Evolutionary conservation across 2,113 vertebrate genomes (phyloP).

Genomic region (Chinchilla lanigera): DNA sequence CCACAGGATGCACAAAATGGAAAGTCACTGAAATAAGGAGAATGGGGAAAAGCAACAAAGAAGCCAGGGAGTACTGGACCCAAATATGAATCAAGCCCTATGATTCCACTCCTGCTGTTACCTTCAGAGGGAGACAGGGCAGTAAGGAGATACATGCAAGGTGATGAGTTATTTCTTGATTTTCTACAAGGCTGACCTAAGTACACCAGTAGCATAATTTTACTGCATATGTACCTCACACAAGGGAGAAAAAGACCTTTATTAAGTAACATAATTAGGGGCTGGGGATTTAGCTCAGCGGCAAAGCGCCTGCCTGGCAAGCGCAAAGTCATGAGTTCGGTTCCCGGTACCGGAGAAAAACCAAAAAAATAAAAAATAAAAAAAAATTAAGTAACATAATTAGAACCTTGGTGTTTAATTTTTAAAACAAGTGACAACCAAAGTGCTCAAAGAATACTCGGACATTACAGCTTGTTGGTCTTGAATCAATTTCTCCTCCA

Average conservation of each 20-base stretch:
- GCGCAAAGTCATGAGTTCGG: no score
- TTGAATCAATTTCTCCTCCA: neutral
- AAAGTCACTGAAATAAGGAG: neutral
- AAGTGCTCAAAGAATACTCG: no score
- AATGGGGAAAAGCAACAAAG: neutral
- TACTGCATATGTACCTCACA: fast-evolving
- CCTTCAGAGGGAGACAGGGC: no score
- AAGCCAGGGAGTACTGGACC: fast-evolving
- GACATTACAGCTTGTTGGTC: neutral
- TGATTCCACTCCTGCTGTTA: neutral
- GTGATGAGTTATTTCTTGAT: neutral
- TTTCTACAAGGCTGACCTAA: neutral
- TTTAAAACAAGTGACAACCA: neutral
- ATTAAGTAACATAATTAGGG: fast-evolving
- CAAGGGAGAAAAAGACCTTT: neutral
- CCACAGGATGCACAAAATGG: fast-evolving
- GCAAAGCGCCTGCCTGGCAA: no score
- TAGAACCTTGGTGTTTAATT: neutral
- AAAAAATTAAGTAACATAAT: fast-evolving
- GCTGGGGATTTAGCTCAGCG: no score
- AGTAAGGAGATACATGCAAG: neutral
- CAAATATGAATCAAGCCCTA: neutral
- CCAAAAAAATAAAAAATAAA: no score
- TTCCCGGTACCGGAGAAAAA: no score
- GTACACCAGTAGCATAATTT: neutral